A percentile compares a stretch with the other conserved stretches of the same genome.
Conservation (phyloP, 2,888 invertebrate genomes). For the Blastobasis lacticolella region DNA sequence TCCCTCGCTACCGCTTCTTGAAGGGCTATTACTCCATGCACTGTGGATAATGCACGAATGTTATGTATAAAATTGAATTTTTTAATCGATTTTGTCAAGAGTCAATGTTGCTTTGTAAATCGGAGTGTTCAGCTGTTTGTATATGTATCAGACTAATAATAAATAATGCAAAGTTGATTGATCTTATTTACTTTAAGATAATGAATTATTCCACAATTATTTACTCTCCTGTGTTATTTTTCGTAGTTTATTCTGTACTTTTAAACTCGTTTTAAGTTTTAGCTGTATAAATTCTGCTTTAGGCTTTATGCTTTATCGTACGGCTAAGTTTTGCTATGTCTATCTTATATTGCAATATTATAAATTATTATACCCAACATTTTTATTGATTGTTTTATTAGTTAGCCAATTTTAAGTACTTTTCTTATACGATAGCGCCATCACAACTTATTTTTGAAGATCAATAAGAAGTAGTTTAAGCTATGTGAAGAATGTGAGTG, state of each 20-base stretch:
- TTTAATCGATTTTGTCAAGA: slow-evolving; percentile 5
- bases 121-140: slow-evolving; percentile 20
- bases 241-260: slow-evolving; percentile 59
- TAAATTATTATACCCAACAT: slow-evolving; percentile 42
- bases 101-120: slow-evolving; percentile 21
- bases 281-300: slow-evolving; percentile 64
- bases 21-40: slow-evolving; percentile 31
- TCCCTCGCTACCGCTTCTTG: slow-evolving; percentile 17
- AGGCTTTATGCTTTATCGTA: slow-evolving; percentile 48
- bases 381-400: slow-evolving; percentile 41
- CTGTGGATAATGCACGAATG: slow-evolving; percentile 53
- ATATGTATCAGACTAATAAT: slow-evolving; percentile 25
- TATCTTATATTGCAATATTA: slow-evolving; percentile 44
- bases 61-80: slow-evolving; percentile 19
- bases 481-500: slow-evolving; percentile 46
- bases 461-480: slow-evolving; percentile 54
- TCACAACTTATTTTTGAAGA: slow-evolving; percentile 56
- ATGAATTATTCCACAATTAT: slow-evolving; percentile 20
- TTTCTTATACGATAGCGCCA: slow-evolving; percentile 49
- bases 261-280: slow-evolving; percentile 39
- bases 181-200: slow-evolving; percentile 5
- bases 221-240: slow-evolving; percentile 35
- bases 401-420: slow-evolving; percentile 63
- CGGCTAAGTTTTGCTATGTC: slow-evolving; percentile 47
- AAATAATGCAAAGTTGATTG: slow-evolving; percentile 21